These are phyloP conservation scores for Petrolisthes manimaculis DNA, from an alignment of 2,888 invertebrate genomes.

Conservation along the genomic window DNA sequence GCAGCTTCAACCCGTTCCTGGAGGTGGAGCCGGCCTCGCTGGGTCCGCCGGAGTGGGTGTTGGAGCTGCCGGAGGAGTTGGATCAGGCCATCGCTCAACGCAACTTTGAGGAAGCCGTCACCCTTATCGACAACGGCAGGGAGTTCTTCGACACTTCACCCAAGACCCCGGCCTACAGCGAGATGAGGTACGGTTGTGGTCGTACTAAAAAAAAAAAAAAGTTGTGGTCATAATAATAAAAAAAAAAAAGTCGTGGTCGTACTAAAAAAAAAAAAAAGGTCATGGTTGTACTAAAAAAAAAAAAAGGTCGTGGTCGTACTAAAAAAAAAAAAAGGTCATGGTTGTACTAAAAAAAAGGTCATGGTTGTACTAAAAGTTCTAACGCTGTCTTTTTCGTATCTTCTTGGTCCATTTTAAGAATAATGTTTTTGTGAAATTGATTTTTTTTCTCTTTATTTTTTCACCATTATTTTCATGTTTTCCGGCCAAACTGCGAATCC, in stretches of 20 bases:
- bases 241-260: no score
- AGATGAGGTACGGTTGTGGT: slow-evolving; percentile 64
- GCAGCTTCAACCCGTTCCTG: slow-evolving; percentile 54
- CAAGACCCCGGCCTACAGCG: slow-evolving; percentile 55
- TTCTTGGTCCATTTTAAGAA: background rate
- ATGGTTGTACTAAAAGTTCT: no score
- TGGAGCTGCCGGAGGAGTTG: slow-evolving; percentile 91
- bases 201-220: no score
- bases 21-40: slow-evolving; percentile 53
- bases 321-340: no score
- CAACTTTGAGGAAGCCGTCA: slow-evolving; percentile 92
- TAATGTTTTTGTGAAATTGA: background rate
- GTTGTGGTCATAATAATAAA: no score
- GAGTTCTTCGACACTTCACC: slow-evolving; percentile 64
- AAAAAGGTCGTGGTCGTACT: no score
- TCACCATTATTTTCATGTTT: no score
- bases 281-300: no score
- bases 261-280: no score
- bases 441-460: no score
- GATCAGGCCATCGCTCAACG: slow-evolving; percentile 95
- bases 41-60: slow-evolving; percentile 84
- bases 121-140: slow-evolving; percentile 78
- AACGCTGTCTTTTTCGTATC: background rate
- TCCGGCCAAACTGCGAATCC: no score
- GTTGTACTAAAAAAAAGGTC: no score